Evolutionary conservation across 2,888 invertebrate genomes (phyloP).

Genomic region (Eudasyphora cyanicolor): DNA sequence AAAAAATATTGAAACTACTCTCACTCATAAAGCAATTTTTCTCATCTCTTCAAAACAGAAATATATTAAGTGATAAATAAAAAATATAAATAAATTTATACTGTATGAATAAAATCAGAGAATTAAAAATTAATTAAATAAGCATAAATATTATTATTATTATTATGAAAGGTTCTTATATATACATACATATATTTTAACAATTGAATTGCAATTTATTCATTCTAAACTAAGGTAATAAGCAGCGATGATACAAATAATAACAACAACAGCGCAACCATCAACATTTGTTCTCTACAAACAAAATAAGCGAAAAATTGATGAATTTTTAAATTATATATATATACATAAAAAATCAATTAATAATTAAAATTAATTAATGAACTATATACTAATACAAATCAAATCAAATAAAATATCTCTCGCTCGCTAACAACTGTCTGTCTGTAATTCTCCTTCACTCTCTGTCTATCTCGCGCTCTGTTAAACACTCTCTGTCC

Average conservation of each 20-base stretch:
- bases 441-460: constrained; percentile 42
- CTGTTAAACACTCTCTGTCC: neutral
- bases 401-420: neutral
- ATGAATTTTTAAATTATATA: constrained; percentile 43
- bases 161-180: constrained; percentile 56
- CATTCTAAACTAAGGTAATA: constrained; percentile 45
- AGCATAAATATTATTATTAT: constrained; percentile 46
- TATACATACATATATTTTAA: constrained; percentile 54
- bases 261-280: constrained; percentile 15
- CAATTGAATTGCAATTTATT: constrained; percentile 37
- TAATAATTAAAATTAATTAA: constrained; percentile 34
- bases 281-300: constrained; percentile 70
- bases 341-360: constrained; percentile 33
- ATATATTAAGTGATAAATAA: constrained; percentile 50
- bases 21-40: constrained; percentile 61
- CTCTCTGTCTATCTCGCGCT: constrained; percentile 33
- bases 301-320: constrained; percentile 45
- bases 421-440: neutral
- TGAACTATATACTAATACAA: constrained; percentile 15
- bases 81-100: constrained; percentile 45
- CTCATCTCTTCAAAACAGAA: constrained; percentile 50
- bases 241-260: constrained; percentile 22
- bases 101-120: constrained; percentile 33
- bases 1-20: constrained; percentile 57
- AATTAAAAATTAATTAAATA: constrained; percentile 45